Conservation (phyloP, 1,140 invertebrate genomes). For the Lepidurus apus region DNA sequence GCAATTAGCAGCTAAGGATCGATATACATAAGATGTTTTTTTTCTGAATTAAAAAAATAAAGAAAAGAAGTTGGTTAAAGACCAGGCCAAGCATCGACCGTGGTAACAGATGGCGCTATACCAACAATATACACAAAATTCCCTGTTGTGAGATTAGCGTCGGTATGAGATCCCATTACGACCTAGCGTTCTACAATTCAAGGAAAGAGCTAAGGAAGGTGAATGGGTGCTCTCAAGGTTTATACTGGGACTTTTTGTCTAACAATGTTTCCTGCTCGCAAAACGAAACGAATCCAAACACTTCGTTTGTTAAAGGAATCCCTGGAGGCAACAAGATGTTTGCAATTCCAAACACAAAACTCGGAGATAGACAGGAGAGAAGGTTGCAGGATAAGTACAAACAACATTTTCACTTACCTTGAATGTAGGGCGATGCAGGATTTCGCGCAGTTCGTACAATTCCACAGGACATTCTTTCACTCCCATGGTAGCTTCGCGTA, state of each 20-base stretch:
- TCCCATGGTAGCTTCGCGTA: conserved; percentile 48
- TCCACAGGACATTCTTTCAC: conserved; percentile 40
- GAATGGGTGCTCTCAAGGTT: background rate
- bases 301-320: background rate
- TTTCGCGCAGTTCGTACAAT: conserved; percentile 68
- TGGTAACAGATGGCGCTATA: background rate
- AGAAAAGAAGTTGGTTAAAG: background rate
- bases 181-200: background rate
- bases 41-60: background rate
- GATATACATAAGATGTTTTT: background rate
- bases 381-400: background rate
- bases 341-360: background rate
- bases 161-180: background rate
- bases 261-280: conserved; percentile 1
- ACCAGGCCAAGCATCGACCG: background rate
- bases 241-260: background rate
- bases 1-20: background rate
- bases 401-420: conserved; percentile 61
- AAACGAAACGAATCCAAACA: conserved; percentile 15
- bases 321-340: conserved; percentile 5
- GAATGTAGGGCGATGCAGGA: conserved; percentile 73
- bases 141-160: background rate
- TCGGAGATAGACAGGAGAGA: background rate
- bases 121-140: background rate
- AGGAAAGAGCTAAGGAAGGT: background rate